Conservation (phyloP, 2,888 invertebrate species). For the Drosophila borborema region DNA sequence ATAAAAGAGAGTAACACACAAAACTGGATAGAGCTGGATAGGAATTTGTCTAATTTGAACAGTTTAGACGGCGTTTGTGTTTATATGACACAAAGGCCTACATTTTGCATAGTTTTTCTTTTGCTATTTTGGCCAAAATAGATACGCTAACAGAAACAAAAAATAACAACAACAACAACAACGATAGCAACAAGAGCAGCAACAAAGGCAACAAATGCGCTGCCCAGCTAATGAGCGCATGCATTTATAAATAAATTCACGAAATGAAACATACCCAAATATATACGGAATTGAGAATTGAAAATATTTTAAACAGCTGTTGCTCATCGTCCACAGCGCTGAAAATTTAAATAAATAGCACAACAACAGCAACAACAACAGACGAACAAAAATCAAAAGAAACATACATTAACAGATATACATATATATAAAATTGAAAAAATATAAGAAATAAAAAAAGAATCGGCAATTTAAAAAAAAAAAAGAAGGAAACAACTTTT, state of each 20-base stretch:
- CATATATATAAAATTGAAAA: slow-evolving; percentile 23
- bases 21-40: slow-evolving; percentile 24
- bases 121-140: slow-evolving; percentile 42
- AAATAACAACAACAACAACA: slow-evolving; percentile 4
- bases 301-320: slow-evolving; percentile 78
- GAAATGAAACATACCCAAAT: slow-evolving; percentile 78
- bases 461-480: neutral
- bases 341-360: slow-evolving; percentile 63
- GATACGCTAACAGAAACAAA: slow-evolving; percentile 15
- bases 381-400: slow-evolving; percentile 45
- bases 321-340: slow-evolving; percentile 72
- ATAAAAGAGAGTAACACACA: slow-evolving; percentile 14
- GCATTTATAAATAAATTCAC: slow-evolving; percentile 75
- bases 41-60: slow-evolving; percentile 35
- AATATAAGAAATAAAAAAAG: slow-evolving; percentile 24
- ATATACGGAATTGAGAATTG: slow-evolving; percentile 73
- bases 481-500: slow-evolving; percentile 53
- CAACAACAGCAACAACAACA: slow-evolving; percentile 41
- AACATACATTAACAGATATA: slow-evolving; percentile 21
- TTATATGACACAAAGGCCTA: slow-evolving; percentile 76
- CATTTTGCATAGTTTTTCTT: slow-evolving; percentile 26
- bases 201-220: slow-evolving; percentile 17
- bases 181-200: slow-evolving; percentile 15
- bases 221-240: slow-evolving; percentile 75
- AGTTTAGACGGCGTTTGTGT: slow-evolving; percentile 33